Base-by-base conservation (phyloP, 2,888 invertebrate genomes). In the Parthenolecanium corni region DNA sequence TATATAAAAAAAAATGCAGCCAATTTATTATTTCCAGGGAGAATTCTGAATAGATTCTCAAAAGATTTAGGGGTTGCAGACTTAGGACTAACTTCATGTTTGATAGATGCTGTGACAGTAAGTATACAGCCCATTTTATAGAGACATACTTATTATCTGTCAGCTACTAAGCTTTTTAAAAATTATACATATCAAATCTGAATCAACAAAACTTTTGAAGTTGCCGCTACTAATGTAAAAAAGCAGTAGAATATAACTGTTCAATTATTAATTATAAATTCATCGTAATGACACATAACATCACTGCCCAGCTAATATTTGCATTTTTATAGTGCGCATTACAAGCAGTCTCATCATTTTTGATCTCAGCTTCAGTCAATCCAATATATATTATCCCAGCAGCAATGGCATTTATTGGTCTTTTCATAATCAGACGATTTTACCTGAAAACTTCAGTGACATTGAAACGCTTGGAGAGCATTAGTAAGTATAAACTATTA, bases 381-480 rank as follows among this genome's bases (percentile, higher is more conserved):
- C 77, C 77, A 1, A 73, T 49, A 47, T 64, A 68, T 2, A 66
- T 78, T 1, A 73, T 77, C 67, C 78, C 80, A 0, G 77, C 79
- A 40, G 71, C 77, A 0, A 76, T 84, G 0, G 76, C 84, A 0
- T 73, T 79, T 2, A 72, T 80, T 4, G 73, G 84, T 66, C 85
- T 86, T 71, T 76, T 81, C 67, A 73, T 80, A 25, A 73, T 85
- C n/a, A 75, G 86, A 53, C 71, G 78, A 14, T 77, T 85, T 66
- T 87, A 84, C 71, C 76, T 86, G 54, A 74, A 78, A 54, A 83
- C 85, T 0, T 82, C 85, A 0, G 78, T 85, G 58, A 84, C 83
- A 69, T 78, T 87, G 52, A 88, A 81, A 73, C 75, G 81, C 11
- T 72, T 82, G 14, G 82, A 82, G 74, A 82, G 82, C 70, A 80